These are phyloP conservation scores for Mus musculus DNA, from an alignment of 2,113 vertebrate genomes.

Conservation along the genomic window GRCm39 chr7:51446501-51447000, in stretches of 20 bases:
- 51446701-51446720: slow-evolving; percentile 17
- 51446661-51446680: neutral
- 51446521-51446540: neutral
- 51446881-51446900: neutral
- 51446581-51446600: neutral
- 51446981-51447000: neutral
- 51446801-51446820: neutral
- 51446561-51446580: neutral
- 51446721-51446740: neutral
- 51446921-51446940: neutral
- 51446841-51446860: neutral
- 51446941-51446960: neutral
- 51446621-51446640: neutral
- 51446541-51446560: neutral
- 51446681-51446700: slow-evolving; percentile 7
- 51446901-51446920: neutral
- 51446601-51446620: neutral
- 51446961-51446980: neutral
- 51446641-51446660: neutral
- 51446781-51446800: neutral
- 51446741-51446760: neutral
- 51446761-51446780: neutral
- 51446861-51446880: too few species aligned
- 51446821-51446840: neutral
- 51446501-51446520: neutral